Evolutionary conservation across 1,140 invertebrate genomes (phyloP).

Genomic region (Rhagoletis zephyria): DNA sequence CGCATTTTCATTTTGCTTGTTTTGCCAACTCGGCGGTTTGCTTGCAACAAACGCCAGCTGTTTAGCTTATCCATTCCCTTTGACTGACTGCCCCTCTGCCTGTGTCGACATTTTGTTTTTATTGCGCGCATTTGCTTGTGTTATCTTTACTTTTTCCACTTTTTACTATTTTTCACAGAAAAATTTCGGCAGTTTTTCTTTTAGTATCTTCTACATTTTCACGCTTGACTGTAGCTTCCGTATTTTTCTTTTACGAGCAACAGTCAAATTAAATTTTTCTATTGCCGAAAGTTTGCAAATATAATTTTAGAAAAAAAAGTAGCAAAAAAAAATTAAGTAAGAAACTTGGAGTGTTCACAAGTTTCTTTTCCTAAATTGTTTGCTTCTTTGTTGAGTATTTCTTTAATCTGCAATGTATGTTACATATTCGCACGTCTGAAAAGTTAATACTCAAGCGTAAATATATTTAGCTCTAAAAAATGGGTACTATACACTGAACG

Average conservation of each 20-base stretch:
- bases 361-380: too few relatives aligned
- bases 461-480: too few relatives aligned
- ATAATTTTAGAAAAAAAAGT: constrained; percentile 34
- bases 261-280: constrained; percentile 33
- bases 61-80: not conserved
- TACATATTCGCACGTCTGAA: too few relatives aligned
- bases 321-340: not conserved
- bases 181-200: constrained; percentile 24
- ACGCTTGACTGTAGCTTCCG: not conserved
- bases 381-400: too few relatives aligned
- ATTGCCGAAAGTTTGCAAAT: constrained; percentile 31
- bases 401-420: too few relatives aligned
- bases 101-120: not conserved
- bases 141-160: not conserved
- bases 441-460: too few relatives aligned
- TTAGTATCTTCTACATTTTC: not conserved
- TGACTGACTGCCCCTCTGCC: not conserved
- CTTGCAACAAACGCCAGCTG: not conserved
- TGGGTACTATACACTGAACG: too few relatives aligned
- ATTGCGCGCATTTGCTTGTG: not conserved
- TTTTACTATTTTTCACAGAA: not conserved
- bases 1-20: not conserved
- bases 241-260: not conserved
- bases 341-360: not conserved
- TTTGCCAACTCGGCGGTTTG: constrained; percentile 32